Conservation (phyloP, 1,140 invertebrate genomes). For the Cephus cinctus region DNA sequence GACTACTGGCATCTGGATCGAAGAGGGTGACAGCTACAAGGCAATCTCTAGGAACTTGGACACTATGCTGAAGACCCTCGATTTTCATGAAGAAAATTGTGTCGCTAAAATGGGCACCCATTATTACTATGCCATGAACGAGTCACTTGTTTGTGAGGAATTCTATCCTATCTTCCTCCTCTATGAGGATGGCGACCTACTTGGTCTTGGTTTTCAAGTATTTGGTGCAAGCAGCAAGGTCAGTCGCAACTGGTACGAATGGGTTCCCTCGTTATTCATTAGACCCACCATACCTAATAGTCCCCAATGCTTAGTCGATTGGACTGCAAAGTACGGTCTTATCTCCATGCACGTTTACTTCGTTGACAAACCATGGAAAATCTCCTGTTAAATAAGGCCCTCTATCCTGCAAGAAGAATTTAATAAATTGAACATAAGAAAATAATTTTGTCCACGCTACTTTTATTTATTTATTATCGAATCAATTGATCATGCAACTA, state of each 20-base stretch:
- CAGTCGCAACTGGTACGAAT: constrained; percentile 47
- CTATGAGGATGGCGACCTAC: constrained; percentile 40
- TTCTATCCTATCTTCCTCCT: constrained; percentile 48
- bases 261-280: constrained; percentile 24
- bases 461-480: too few relatives aligned
- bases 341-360: constrained; percentile 53
- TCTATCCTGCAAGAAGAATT: too few relatives aligned
- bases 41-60: constrained; percentile 43
- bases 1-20: constrained; percentile 49
- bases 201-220: constrained; percentile 47
- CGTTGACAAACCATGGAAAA: constrained; percentile 50
- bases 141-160: constrained; percentile 43
- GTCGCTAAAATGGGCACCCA: constrained; percentile 43
- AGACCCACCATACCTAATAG: constrained; percentile 45
- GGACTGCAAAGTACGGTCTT: constrained; percentile 36
- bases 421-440: too few relatives aligned
- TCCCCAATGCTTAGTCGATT: constrained; percentile 45
- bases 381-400: too few relatives aligned
- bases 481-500: too few relatives aligned
- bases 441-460: too few relatives aligned
- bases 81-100: constrained; percentile 50
- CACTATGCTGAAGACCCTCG: constrained; percentile 33
- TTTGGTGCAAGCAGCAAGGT: constrained; percentile 32
- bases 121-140: constrained; percentile 52
- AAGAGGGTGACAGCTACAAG: constrained; percentile 40